phyloP scores from a whole-genome alignment of 2,113 vertebrate species.

The Phodopus roborovskii region DNA sequence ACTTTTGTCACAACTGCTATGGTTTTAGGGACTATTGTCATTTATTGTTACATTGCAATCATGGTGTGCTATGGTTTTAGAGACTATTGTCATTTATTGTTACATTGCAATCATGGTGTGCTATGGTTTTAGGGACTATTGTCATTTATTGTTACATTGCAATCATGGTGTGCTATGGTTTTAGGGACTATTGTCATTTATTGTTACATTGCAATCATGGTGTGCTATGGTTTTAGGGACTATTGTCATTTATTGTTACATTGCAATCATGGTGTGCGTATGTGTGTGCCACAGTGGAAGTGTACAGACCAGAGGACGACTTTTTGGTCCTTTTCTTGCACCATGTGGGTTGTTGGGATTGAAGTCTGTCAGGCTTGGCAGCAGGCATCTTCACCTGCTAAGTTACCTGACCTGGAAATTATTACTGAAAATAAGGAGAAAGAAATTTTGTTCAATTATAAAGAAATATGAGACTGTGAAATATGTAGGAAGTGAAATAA shows the following conservation, averaged over 20 bases:
- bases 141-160: background rate
- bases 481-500: background rate
- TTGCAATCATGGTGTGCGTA: background rate
- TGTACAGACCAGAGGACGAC: background rate
- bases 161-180: background rate
- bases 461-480: background rate
- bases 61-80: no score
- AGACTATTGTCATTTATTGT: background rate
- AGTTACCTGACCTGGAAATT: background rate
- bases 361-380: background rate
- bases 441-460: background rate
- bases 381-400: background rate
- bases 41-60: no score
- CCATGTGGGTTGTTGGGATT: background rate
- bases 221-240: background rate
- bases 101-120: background rate
- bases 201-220: background rate
- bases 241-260: background rate
- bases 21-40: constrained; percentile 1
- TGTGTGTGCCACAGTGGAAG: background rate
- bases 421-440: constrained; percentile 40
- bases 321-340: background rate
- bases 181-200: background rate
- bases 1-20: constrained; percentile 24
- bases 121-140: background rate